phyloP scores from a whole-genome alignment of 2,113 vertebrate genomes.

The Gallinago jamesoni region DNA sequence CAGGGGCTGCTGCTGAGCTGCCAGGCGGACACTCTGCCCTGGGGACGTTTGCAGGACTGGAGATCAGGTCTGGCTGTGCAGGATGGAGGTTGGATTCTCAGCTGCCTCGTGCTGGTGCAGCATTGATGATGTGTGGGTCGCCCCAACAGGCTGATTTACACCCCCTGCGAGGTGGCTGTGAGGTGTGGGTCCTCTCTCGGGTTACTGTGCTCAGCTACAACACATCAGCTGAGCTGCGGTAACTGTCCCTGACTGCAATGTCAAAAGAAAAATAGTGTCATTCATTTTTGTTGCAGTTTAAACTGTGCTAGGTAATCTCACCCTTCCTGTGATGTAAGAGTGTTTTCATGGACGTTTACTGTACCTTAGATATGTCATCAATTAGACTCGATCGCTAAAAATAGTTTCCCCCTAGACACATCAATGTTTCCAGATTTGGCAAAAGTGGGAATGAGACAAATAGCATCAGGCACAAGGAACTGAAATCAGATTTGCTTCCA shows the following conservation, averaged over 20 bases:
- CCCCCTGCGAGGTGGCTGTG: not conserved
- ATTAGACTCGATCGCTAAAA: not conserved
- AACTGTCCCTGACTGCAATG: not conserved
- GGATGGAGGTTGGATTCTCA: not conserved
- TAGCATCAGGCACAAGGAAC: not conserved
- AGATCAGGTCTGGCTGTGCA: not conserved
- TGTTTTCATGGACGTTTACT: not conserved
- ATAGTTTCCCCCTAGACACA: not conserved
- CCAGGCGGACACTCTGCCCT: accelerated
- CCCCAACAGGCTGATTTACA: not conserved
- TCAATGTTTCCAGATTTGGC: not conserved
- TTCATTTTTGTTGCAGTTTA: not conserved
- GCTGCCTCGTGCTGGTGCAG: not conserved
- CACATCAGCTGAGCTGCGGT: not conserved
- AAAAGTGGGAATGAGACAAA: not conserved
- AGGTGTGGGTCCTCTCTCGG: not conserved
- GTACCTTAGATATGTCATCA: not conserved
- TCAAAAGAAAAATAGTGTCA: not conserved
- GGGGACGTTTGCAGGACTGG: not conserved
- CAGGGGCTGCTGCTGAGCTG: not conserved
- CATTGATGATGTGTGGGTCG: not conserved
- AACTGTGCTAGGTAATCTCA: not conserved
- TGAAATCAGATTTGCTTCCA: not conserved
- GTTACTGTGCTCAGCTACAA: not conserved
- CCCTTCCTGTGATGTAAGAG: not conserved